Evolutionary conservation across 2,113 vertebrate species (phyloP).

Genomic region (Petrocephalus zakoni): DNA sequence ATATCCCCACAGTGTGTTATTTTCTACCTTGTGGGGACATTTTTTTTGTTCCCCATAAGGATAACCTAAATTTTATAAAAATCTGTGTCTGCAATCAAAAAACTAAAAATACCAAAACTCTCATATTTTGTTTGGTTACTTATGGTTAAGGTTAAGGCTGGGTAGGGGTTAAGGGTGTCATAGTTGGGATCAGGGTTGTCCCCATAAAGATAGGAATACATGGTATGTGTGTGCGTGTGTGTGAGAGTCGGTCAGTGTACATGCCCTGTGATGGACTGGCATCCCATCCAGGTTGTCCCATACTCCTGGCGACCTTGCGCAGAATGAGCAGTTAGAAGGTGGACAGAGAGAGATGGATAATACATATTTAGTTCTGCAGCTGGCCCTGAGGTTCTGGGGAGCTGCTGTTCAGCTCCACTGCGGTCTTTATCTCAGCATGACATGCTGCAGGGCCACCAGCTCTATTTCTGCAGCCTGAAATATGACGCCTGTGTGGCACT

Average conservation of each 20-base stretch:
- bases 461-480: slow-evolving; percentile 4
- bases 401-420: not conserved
- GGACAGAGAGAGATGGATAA: not conserved
- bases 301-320: not conserved
- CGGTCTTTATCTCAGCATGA: not conserved
- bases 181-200: too few relatives aligned
- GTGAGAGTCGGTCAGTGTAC: not conserved
- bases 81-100: too few relatives aligned
- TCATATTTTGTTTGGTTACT: too few relatives aligned
- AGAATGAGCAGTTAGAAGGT: not conserved
- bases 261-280: not conserved
- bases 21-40: not conserved
- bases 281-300: not conserved
- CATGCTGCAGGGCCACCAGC: not conserved
- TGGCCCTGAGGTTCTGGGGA: not conserved
- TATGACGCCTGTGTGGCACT: not conserved
- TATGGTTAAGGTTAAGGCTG: too few relatives aligned
- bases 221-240: not conserved
- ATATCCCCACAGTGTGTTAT: not conserved
- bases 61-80: too few relatives aligned
- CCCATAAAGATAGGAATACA: too few relatives aligned
- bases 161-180: too few relatives aligned
- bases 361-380: not conserved
- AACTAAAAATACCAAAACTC: too few relatives aligned
- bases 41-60: too few relatives aligned